Evolutionary conservation across 23 tunicate species (phyloP), one percentile per base, ranked within the genome.

Genomic region (Clavelina lepadiformis): DNA sequence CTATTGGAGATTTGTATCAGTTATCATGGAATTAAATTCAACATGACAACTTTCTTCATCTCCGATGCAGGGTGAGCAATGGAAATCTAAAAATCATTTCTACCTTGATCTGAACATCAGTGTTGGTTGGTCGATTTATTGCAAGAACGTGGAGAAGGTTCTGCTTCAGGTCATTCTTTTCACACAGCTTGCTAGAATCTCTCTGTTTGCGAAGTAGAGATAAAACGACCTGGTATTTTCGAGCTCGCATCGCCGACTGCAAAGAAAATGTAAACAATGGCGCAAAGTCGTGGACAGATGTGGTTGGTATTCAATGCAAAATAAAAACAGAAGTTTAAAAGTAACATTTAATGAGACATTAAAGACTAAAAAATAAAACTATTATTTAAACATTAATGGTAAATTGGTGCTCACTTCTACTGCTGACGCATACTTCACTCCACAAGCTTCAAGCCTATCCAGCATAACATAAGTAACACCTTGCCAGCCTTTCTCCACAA

Each of bases 401-500:
- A n/a, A n/a, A n/a, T n/a, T n/a, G 7, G 18, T 27, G 44, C 77
- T 67, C 28, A 89, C 97, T 79, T 89, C 97, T 0, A 89, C 97
- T 46, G 97, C 97, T 0, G 83, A 79, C 3, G 89, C 97, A 31
- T 89, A 89, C 44, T 89, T 81, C 28, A 89, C 97, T 2, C 89
- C 89, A 55, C 88, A 89, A 2, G 75, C 85, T 46, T 89, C 97
- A 34, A 89, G 60, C 41, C 89, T 53, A 47, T 89, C 97, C 56
- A 89, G 58, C 97, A 89, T 81, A 5, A 89, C 97, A 47, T 89
- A 89, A n/a, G 97, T 89, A 47, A 89, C 97, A 38, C 97, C 97
- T 56, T 89, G 88, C 97, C 97, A 89, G 7, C 97, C 97, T 56
- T 89, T 89, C 75, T 89, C 89, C 24, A 89, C 89, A 0, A 89